Evolutionary conservation across 2,113 vertebrate genomes (phyloP), one percentile per base, ranked within the genome.

Genomic region (Percina caprodes): DNA sequence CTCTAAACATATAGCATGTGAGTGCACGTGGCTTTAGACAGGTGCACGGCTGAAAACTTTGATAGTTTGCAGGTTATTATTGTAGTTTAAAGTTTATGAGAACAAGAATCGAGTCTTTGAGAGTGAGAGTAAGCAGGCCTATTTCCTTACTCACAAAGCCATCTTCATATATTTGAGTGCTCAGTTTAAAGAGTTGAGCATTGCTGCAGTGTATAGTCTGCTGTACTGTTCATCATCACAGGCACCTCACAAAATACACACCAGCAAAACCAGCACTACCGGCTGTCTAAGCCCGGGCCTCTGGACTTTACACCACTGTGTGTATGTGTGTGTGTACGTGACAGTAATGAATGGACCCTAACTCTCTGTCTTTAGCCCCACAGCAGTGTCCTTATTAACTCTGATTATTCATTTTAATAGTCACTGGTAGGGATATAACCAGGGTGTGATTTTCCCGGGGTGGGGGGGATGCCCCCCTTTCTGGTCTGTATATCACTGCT

Each of bases 211-310:
- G 73, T 86, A 83, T 73, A 33, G 65, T 86, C 80, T 84, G 77
- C 83, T 86, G 71, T 14, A 8, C 92, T 94, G 93, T 75, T 90
- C 86, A 74, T 82, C 91, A 77, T 94, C 92, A 94, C 80, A 86
- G 73, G 46, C 93, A 93, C 93, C 91, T 92, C 88, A 24, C 91
- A 91, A 91, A 93, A 77, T 70, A 80, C 82, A 91, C 88, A 51
- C 24, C 46, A 52, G 85, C 74, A 79, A 77, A 46, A 69, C 21
- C 74, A 73, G 72, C 77, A 8, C 66, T 18, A 49, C 80, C 52
- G 55, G 30, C 79, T 74, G 76, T 70, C 73, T 77, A 24, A 74
- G 63, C 63, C 55, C 13, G 2, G 63, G 35, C 54, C 84, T 62
- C 68, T 35, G 55, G 74, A 76, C 69, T 89, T 84, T 59, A 78